Evolutionary conservation across 2,888 invertebrate species (phyloP).

Genomic region (Lumbricus terrestris): DNA sequence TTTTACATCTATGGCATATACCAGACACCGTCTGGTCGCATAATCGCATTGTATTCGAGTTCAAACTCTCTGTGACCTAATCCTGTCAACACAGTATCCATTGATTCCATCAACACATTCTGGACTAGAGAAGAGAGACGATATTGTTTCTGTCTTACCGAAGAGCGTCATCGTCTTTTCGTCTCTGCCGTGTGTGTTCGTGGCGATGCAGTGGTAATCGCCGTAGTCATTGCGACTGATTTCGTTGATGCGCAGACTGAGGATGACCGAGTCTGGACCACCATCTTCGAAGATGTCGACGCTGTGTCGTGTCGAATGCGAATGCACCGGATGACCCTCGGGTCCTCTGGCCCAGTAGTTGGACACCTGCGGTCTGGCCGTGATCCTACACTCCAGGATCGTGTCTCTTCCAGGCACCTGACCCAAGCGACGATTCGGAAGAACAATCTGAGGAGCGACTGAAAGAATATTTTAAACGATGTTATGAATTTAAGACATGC

Average conservation of each 20-base stretch:
- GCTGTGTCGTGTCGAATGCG: neutral
- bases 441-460: constrained; percentile 51
- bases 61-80: too few species aligned
- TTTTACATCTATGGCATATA: too few species aligned
- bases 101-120: too few species aligned
- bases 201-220: constrained; percentile 26
- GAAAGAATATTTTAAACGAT: neutral
- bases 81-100: too few species aligned
- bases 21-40: too few species aligned
- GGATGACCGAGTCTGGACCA: constrained; percentile 16
- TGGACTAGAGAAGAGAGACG: too few species aligned
- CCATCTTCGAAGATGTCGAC: constrained; percentile 14
- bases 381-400: constrained; percentile 51
- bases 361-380: constrained; percentile 48
- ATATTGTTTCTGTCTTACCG: constrained; percentile 7
- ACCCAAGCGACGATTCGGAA: constrained; percentile 46
- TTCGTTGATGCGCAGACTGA: constrained; percentile 27
- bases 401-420: constrained; percentile 49
- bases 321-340: constrained; percentile 40
- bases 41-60: too few species aligned
- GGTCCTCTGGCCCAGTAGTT: constrained; percentile 48
- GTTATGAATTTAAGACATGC: neutral
- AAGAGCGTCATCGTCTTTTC: constrained; percentile 26
- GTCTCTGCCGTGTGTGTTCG: constrained; percentile 25
- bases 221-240: constrained; percentile 25